A percentile compares a stretch with the other conserved stretches of the same genome.
Evolutionary conservation across 2,797 vertebrate species (phyloP).

Genomic region (Hydrophis major): DNA sequence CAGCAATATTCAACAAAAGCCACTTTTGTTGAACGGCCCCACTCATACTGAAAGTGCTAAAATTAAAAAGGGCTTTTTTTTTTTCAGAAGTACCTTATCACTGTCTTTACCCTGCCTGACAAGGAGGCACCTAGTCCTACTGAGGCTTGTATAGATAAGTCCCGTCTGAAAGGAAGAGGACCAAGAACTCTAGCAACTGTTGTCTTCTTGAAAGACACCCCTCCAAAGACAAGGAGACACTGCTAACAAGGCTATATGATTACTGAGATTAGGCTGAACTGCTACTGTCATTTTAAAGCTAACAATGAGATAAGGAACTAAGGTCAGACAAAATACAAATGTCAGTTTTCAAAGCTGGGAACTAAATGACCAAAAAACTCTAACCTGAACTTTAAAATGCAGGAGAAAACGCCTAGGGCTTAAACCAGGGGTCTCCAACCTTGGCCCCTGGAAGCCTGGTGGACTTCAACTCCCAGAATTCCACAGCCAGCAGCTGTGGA

Average conservation of each 20-base stretch:
- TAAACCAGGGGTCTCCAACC: no score
- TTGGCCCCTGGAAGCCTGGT: no score
- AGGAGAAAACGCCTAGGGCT: neutral
- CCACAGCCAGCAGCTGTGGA: no score
- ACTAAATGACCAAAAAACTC: neutral
- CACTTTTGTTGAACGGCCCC: neutral
- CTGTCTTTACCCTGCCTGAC: neutral
- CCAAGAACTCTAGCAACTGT: neutral
- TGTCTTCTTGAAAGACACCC: accelerated
- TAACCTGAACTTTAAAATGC: neutral
- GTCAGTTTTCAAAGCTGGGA: neutral
- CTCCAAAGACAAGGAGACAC: neutral
- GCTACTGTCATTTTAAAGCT: neutral
- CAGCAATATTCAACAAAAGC: neutral
- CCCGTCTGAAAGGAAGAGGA: neutral
- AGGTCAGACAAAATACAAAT: neutral
- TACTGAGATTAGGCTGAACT: neutral
- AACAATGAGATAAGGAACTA: neutral
- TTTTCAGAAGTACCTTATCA: neutral
- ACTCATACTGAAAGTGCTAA: neutral
- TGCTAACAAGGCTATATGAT: neutral
- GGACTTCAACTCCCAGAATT: no score
- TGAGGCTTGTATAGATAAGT: neutral
- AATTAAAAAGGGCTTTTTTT: neutral
- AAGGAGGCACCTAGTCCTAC: neutral